A percentile compares a stretch with the other conserved stretches of the same genome.
Evolutionary conservation across 2,888 invertebrate species (phyloP).

Genomic region (Protodeltote pygarga): DNA sequence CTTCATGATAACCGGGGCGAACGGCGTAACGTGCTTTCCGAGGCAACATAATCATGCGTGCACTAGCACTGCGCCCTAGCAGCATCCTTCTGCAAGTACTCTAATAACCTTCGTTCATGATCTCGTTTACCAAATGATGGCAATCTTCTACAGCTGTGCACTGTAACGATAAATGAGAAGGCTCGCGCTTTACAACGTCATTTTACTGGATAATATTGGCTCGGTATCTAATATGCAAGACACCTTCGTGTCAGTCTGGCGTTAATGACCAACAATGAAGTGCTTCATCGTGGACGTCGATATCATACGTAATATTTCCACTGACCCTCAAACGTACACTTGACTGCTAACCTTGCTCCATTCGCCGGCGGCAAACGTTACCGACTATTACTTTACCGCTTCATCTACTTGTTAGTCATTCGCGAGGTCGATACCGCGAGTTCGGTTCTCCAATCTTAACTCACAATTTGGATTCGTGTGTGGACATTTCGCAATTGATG

Average conservation of each 20-base stretch:
- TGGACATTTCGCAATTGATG: slow-evolving; percentile 58
- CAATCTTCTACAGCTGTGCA: background rate
- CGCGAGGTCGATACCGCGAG: slow-evolving; percentile 64
- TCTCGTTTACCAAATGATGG: no score
- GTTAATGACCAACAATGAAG: slow-evolving; percentile 25
- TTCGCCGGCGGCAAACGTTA: slow-evolving; percentile 61
- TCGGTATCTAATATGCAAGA: slow-evolving; percentile 12
- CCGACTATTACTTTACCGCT: slow-evolving; percentile 63
- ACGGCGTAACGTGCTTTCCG: no score
- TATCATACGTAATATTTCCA: slow-evolving; percentile 60
- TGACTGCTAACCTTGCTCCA: slow-evolving; percentile 71
- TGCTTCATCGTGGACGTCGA: slow-evolving; percentile 44
- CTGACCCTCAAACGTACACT: slow-evolving; percentile 67
- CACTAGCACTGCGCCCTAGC: no score
- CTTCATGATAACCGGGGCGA: no score
- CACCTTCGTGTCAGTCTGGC: slow-evolving; percentile 21
- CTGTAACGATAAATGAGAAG: background rate
- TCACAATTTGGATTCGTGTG: slow-evolving; percentile 51
- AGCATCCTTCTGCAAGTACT: no score
- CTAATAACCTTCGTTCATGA: no score
- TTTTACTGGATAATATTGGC: background rate
- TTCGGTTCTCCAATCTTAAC: slow-evolving; percentile 69
- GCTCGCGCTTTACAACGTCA: background rate
- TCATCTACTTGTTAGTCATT: slow-evolving; percentile 65
- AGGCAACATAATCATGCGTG: no score